These are phyloP conservation scores for Drosophila simulans DNA, from an alignment of 1,140 invertebrate species.

Conservation along the genomic window DNA sequence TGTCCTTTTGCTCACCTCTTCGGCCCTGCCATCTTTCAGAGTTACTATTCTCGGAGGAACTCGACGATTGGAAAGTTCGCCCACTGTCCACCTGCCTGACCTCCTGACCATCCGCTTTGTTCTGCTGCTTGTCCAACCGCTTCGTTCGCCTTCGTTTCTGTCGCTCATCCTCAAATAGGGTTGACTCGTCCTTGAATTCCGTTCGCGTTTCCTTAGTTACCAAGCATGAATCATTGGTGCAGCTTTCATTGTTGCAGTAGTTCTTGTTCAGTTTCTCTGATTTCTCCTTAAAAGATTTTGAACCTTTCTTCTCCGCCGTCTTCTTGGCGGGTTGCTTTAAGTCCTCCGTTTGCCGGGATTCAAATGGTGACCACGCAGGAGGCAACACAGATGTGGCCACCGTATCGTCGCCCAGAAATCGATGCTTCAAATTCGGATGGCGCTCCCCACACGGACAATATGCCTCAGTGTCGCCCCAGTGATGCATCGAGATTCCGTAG, in stretches of 20 bases:
- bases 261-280: no score
- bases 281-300: background rate
- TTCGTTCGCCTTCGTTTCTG: background rate
- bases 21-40: background rate
- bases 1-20: background rate
- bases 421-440: background rate
- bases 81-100: background rate
- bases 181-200: no score
- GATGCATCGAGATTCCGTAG: slow-evolving; percentile 49
- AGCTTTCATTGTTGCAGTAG: background rate
- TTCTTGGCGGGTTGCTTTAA: background rate
- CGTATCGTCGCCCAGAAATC: slow-evolving; percentile 39
- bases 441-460: slow-evolving; percentile 26
- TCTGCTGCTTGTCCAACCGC: background rate
- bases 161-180: background rate
- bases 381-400: background rate
- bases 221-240: background rate
- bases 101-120: background rate
- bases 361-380: background rate
- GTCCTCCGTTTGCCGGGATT: background rate
- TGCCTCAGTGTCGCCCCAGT: slow-evolving; percentile 2
- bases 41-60: background rate
- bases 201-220: background rate
- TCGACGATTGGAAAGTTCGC: background rate
- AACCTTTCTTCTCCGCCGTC: background rate